phyloP scores from a whole-genome alignment of 2,797 vertebrate species.

The Nyctalus aviator region DNA sequence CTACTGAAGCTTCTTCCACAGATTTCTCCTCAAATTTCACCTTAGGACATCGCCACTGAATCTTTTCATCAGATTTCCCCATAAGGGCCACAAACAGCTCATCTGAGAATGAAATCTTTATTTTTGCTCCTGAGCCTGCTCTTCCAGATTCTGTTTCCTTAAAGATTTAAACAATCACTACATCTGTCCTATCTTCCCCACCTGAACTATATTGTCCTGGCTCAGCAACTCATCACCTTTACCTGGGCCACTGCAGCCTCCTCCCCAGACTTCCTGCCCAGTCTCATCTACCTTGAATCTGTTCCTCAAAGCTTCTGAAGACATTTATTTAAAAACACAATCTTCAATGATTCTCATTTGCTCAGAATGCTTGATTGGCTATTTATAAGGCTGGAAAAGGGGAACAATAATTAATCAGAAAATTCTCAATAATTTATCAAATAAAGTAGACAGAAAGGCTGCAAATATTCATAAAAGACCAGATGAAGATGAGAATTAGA shows the following conservation, averaged over 20 bases:
- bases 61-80: not conserved
- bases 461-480: not conserved
- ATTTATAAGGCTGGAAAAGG: not conserved
- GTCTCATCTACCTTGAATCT: not conserved
- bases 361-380: not conserved
- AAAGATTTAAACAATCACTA: not conserved
- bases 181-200: not conserved
- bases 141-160: not conserved
- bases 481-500: not conserved
- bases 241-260: not conserved
- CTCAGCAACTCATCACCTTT: not conserved
- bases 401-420: not conserved
- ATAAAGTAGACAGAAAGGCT: not conserved
- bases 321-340: not conserved
- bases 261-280: not conserved
- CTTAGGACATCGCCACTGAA: not conserved
- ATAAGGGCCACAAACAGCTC: not conserved
- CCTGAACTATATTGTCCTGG: not conserved
- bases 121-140: not conserved
- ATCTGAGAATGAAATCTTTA: constrained; percentile 13
- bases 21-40: not conserved
- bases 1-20: not conserved
- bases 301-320: not conserved
- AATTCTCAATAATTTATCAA: constrained; percentile 34
- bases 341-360: not conserved